A percentile compares a stretch with the other conserved stretches of the same genome.
Evolutionary conservation across 35 echinoderm and acorn worm species (phyloP).

Genomic region (Lytechinus variegatus): DNA sequence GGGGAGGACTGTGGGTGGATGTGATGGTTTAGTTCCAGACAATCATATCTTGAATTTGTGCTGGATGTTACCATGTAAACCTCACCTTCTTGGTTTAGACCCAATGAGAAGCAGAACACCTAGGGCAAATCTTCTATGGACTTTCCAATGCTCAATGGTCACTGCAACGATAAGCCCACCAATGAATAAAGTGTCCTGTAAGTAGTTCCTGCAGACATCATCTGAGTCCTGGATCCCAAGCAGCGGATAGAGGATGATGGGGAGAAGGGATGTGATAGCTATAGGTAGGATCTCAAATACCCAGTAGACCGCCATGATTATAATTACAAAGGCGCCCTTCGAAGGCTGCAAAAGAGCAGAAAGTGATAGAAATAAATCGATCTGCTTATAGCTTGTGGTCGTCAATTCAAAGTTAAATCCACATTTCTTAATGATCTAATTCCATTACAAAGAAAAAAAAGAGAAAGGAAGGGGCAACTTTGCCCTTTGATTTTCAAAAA

Average conservation of each 20-base stretch:
- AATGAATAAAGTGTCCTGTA: slow-evolving; percentile 87
- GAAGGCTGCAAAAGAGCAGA: neutral
- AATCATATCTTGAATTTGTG: too few species aligned
- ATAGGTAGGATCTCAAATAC: slow-evolving; percentile 78
- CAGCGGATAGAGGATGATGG: slow-evolving; percentile 76
- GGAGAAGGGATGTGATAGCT: slow-evolving; percentile 78
- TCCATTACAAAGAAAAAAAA: too few species aligned
- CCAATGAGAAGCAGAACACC: slow-evolving; percentile 75
- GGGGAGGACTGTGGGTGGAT: too few species aligned
- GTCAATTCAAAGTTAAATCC: too few species aligned
- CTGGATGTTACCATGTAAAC: too few species aligned
- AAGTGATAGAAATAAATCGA: neutral
- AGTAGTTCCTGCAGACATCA: slow-evolving; percentile 84
- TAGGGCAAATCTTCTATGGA: slow-evolving; percentile 83
- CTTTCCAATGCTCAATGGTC: slow-evolving; percentile 81
- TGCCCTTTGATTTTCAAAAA: too few species aligned
- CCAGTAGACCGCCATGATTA: slow-evolving; percentile 63
- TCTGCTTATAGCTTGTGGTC: too few species aligned
- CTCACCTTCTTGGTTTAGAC: slow-evolving; percentile 78
- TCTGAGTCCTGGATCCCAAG: slow-evolving; percentile 76
- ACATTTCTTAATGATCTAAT: too few species aligned
- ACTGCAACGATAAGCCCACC: slow-evolving; percentile 87
- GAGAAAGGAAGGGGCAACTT: too few species aligned
- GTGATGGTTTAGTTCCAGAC: too few species aligned
- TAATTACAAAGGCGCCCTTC: neutral